Evolutionary conservation across 2,113 vertebrate species (phyloP), one percentile per base, ranked within the genome.

Genomic region (Ceyx cyanopectus): DNA sequence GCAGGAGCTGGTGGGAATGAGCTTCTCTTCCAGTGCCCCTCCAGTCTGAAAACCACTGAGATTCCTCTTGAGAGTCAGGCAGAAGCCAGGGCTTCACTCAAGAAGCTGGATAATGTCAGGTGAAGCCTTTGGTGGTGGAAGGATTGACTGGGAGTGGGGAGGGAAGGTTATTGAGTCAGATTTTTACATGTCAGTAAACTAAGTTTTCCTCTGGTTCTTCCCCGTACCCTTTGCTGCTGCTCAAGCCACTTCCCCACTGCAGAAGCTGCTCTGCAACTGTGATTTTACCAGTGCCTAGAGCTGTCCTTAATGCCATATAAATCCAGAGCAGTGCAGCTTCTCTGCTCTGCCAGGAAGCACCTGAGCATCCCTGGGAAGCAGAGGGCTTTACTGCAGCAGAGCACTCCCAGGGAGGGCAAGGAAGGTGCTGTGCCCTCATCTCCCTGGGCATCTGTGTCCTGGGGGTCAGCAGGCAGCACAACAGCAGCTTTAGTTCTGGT

Each of bases 311-410:
- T 56, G 37, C 14, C 18, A 2, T 21, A 50, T 70, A 46, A 77
- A 63, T 57, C 43, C 81, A 60, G 90, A 20, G 16, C n/a, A 80
- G 9, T 50, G 40, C 62, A 89, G 58, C 9, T 67, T 41, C 40
- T 85, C 58, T 61, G 32, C 21, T 66, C 26, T 90, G 40, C 23
- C 8, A 7, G 30, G 73, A 85, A 81, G 24, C 12, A 34, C 13
- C 9, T 41, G 40, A 46, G 41, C 34, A 81, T 21, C 22, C 43
- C 14, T 72, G 48, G 23, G 14, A 77, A 74, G 10, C 10, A 27
- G 16, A 81, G 37, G 17, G 12, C 46, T 50, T 50, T 62, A 19
- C 13, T 54, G n/a, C 32, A 75, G 8, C 0, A 0, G 40, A 48
- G 7, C 7, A 9, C 8, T 73, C 23, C 23, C 41, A 12, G 27